Conservation (phyloP, 2,888 invertebrate genomes). For the Dryobota labecula region DNA sequence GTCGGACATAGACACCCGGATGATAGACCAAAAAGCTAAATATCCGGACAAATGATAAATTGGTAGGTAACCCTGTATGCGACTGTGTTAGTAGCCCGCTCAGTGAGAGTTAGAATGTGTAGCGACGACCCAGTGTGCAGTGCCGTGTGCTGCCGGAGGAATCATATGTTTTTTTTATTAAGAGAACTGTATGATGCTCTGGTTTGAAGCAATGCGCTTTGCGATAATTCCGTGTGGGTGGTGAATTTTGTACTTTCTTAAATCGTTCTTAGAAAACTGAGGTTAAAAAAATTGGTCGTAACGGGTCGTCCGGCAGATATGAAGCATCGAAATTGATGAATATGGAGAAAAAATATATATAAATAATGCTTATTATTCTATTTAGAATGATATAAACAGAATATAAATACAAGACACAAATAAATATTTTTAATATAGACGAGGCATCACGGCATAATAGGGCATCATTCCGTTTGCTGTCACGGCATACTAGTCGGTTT, state of each 20-base stretch:
- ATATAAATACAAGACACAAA: too few species aligned
- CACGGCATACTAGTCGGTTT: too few species aligned
- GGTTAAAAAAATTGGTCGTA: too few species aligned
- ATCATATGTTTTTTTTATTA: conserved; percentile 34
- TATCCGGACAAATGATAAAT: not conserved
- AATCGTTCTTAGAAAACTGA: too few species aligned
- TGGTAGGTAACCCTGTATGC: conserved; percentile 68
- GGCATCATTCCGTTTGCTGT: too few species aligned
- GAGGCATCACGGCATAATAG: too few species aligned
- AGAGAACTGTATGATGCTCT: conserved; percentile 33
- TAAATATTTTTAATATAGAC: too few species aligned
- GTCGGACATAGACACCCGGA: not conserved
- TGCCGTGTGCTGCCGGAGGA: conserved; percentile 66
- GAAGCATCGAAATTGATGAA: too few species aligned
- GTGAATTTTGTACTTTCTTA: not conserved
- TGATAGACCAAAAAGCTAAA: not conserved
- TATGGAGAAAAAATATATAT: too few species aligned
- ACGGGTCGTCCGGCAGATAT: too few species aligned
- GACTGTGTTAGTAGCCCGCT: conserved; percentile 77
- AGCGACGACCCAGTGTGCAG: conserved; percentile 73
- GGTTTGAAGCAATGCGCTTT: conserved; percentile 6
- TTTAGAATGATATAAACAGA: too few species aligned
- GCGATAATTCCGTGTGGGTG: not conserved
- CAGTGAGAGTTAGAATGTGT: conserved; percentile 86
- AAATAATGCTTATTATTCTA: too few species aligned